Evolutionary conservation across 2,113 vertebrate species (phyloP), one percentile per base, ranked within the genome.

Genomic region (Scortum barcoo): DNA sequence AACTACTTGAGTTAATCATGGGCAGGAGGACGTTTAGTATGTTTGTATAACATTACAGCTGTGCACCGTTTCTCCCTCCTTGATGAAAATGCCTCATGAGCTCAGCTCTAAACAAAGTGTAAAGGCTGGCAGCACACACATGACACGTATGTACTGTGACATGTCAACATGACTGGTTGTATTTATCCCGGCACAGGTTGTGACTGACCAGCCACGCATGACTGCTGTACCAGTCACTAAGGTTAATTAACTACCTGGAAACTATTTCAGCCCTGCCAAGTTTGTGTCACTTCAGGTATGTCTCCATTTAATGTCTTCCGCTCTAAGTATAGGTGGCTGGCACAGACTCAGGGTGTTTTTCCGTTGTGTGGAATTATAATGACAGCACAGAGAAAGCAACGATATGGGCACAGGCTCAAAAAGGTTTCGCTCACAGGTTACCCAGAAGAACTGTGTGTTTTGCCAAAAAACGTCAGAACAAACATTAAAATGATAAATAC

Each of bases 191-290:
- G 78, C 76, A 51, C 86, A 67, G 85, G 76, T 79, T 88, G 87
- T 12, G 61, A 91, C 84, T 87, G 91, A 78, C 83, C 89, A 81
- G 91, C 82, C 86, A 54, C 3, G 46, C 87, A 61, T 60, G 74
- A 63, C 85, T 57, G 53, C 76, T 58, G 76, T 75, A 77, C 83
- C 87, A 89, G 86, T 87, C 72, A 57, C 83, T 81, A 62, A 93
- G 91, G 91, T 91, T 92, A 92, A 95, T 92, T 85, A 93, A 91
- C 89, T 93, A 93, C 92, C 93, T 95, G 93, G 92, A 93, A 95
- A 94, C 92, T 88, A 91, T 93, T 93, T 88, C 2, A 30, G 83
- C 48, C 53, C 88, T 83, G 94, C 93, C 94, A 94, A 93, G 89
- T 93, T 88, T 88, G 83, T 93, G 94, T 95, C 94, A 94, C 94